Evolutionary conservation across 2,113 vertebrate species (phyloP).

Genomic region (Monopterus albus): DNA sequence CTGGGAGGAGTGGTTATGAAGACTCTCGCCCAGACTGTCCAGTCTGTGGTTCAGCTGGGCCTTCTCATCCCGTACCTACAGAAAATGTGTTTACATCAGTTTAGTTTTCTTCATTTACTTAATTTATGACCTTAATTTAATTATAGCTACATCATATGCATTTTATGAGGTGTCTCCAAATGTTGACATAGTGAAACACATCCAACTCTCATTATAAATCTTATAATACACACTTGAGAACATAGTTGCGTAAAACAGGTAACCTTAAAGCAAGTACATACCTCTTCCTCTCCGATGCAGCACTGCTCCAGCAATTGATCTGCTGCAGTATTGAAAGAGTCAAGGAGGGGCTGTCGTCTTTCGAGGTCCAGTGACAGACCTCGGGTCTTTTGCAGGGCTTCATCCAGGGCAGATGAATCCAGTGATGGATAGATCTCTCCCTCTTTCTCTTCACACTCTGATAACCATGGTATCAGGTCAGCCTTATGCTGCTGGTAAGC

Average conservation of each 20-base stretch:
- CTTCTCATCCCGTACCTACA: constrained; percentile 90
- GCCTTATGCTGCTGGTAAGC: constrained; percentile 87
- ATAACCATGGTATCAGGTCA: constrained; percentile 90
- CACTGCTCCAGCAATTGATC: constrained; percentile 92
- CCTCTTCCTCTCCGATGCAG: constrained; percentile 89
- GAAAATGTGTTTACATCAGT: not conserved
- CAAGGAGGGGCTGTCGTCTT: constrained; percentile 88
- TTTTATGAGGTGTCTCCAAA: too few species aligned
- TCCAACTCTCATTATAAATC: too few species aligned
- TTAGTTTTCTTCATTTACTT: not conserved
- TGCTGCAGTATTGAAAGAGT: constrained; percentile 90
- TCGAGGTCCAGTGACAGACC: constrained; percentile 89
- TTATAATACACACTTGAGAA: too few species aligned
- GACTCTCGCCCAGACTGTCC: constrained; percentile 88
- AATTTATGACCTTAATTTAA: not conserved
- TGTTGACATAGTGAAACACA: too few species aligned
- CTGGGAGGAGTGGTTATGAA: constrained; percentile 86
- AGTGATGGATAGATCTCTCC: constrained; percentile 85
- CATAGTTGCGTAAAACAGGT: not conserved
- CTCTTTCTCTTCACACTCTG: constrained; percentile 86
- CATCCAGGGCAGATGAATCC: constrained; percentile 87
- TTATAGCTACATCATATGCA: not conserved
- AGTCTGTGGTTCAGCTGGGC: constrained; percentile 89
- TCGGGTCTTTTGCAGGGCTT: constrained; percentile 86
- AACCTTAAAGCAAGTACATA: not conserved